These are phyloP conservation scores for Drosophila neonasuta DNA, from an alignment of 2,888 invertebrate genomes.

Conservation along the genomic window DNA sequence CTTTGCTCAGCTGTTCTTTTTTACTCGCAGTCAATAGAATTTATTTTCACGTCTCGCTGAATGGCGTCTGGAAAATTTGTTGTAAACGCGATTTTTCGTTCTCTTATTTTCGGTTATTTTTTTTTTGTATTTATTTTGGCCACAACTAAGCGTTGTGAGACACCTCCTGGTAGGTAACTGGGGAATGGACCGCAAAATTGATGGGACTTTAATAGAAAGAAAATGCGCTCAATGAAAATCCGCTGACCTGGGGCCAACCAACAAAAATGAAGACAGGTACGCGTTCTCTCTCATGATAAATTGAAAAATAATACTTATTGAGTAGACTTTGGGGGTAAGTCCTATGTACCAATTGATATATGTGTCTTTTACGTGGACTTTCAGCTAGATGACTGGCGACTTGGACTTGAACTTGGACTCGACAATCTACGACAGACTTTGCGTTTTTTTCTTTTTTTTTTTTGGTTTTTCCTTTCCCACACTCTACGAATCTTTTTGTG, in stretches of 20 bases:
- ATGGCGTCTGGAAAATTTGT: slow-evolving; percentile 50
- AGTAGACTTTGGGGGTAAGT: slow-evolving; percentile 39
- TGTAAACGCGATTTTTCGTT: slow-evolving; percentile 36
- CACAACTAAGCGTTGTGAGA: slow-evolving; percentile 44
- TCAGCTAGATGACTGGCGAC: slow-evolving; percentile 1
- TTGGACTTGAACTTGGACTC: slow-evolving; percentile 19
- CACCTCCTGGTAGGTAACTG: slow-evolving; percentile 3
- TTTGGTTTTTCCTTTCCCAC: neutral
- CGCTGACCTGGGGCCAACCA: slow-evolving; percentile 12
- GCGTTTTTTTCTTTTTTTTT: neutral
- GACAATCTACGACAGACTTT: slow-evolving; percentile 11
- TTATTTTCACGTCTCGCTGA: slow-evolving; percentile 18
- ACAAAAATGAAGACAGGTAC: slow-evolving; percentile 52
- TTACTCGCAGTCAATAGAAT: slow-evolving; percentile 15
- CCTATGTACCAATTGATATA: slow-evolving; percentile 34
- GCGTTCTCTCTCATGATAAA: slow-evolving; percentile 60
- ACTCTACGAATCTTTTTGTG: slow-evolving; percentile 35
- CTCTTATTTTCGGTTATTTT: neutral
- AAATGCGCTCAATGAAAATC: slow-evolving; percentile 51
- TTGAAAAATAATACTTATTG: slow-evolving; percentile 68
- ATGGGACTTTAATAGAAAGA: slow-evolving; percentile 60
- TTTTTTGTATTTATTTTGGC: slow-evolving; percentile 16
- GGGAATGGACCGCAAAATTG: slow-evolving; percentile 40
- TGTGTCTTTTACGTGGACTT: slow-evolving; percentile 22
- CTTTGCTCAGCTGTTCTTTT: slow-evolving; percentile 1